Base-by-base conservation (phyloP, 1,140 invertebrate species). In the Hirudo medicinalis region DNA sequence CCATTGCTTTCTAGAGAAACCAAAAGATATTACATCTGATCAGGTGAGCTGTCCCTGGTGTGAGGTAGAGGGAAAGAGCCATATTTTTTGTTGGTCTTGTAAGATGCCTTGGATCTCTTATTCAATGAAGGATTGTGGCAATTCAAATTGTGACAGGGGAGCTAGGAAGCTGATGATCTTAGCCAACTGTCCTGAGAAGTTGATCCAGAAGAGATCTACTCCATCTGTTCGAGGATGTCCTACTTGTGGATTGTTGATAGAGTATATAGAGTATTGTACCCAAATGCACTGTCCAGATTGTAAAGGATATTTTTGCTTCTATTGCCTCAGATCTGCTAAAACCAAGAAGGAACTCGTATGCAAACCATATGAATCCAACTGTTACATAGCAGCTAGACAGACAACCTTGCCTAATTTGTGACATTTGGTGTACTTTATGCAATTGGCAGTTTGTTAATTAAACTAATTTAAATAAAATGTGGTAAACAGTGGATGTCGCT, bases 291-390 rank as follows among this genome's bases (percentile, higher is more conserved):
- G 69, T n/a, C 19, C 40, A 25, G 69, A n/a, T 15, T 70, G 69
- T 54, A 43, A 54, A n/a, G 19, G 22, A 22, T 70, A 49, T 54
- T 70, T 70, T 49, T 70, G 69, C 69, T 70, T 70, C 69, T 70
- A n/a, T 49, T 70, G 69, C 25, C 29, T 70, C 36, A 43, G 43
- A 70, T n/a, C 19, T 20, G 69, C 69, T 5, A 70, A 6, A 25
- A 70, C 20, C 32, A 70, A 70, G n/a, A 49, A 17, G 25, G 43
- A 22, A 25, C 69, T 70, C 4, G 11, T 19, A 0, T 70, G 69
- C 29, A 54, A 11, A 25, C 69, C 69, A 8, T 70, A 70, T 22
- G 29, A 70, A 3, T 43, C 69, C 17, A 54, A 17, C 36, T 70
- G 69, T 25, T 19, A 1, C 17, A 22, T 70, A 19, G 69, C 69